Base-by-base conservation (phyloP, 2,888 invertebrate species). In the Itoplectis maculator region DNA sequence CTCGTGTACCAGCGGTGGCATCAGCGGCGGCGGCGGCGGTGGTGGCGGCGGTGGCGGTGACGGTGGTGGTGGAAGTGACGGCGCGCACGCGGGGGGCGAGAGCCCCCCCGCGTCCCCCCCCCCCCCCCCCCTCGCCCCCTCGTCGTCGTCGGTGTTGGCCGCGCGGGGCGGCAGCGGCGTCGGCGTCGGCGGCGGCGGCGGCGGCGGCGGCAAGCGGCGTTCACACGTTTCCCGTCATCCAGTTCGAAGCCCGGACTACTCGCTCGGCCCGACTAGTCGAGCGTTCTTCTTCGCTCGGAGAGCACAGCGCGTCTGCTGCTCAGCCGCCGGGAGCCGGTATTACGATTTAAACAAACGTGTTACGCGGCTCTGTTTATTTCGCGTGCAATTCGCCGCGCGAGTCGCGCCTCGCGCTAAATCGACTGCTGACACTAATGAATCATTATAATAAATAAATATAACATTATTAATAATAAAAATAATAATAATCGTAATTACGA, bases 141-240 rank as follows among this genome's bases (percentile, higher is more conserved):
- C 77, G n/a, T 20, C 78, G 56, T 29, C 59, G 72, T 74, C 74
- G 74, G 79, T 70, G 83, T 56, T 70, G 77, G 79, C 66, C 86
- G 84, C 88, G 29, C 29, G 72, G 69, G 74, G 79, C 66, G 83
- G 47, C 65, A 75, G 79, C 66, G 85, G 84, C 88, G 88, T 89
- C 90, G 90, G 90, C 90, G 72, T 69, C 74, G 74, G 79, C 66
- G 72, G 69, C 74, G 74, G 79, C 66, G 83, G 47, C 65, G 77
- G 79, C 66, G 85, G 84, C 88, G 88, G 90, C 90, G 90, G 90
- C 90, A 90, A 90, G 90, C 91, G 88, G 89, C 90, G 91, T 91
- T 91, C 91, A 91, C 91, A 91, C 91, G 91, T 91, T 90, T 88
- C 88, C 90, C 90, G 90, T 89, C 90, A 89, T 90, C 89, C 89